Base-by-base conservation (phyloP, 2,113 vertebrate species). In the Podarcis raffonei region DNA sequence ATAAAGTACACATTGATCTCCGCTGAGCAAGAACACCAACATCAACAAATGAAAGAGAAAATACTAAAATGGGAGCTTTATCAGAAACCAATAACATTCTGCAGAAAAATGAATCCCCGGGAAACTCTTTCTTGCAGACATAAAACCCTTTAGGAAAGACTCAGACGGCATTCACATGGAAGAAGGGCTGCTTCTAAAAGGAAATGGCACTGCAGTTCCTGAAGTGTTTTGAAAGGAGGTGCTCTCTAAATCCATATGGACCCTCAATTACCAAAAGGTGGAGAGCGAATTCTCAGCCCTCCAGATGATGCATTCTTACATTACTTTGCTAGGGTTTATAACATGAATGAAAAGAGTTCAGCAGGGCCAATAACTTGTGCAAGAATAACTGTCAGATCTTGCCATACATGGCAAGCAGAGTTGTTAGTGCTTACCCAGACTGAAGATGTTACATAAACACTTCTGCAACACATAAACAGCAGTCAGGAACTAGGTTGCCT, bases 1-100 rank as follows among this genome's bases (percentile, higher is more conserved):
- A 65, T n/a, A 39, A 78, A 86, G n/a, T 65, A n/a, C 2, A 86
- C 84, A 77, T 76, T 65, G 20, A 66, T 77, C 74, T 77, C 84
- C 27, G n/a, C 27, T 77, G 59, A 77, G 59, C 84, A 77, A 66
- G 57, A 65, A n/a, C 59, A 42, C 35, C 74, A 77, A 35, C 74
- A 66, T 35, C 74, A 86, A 66, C 37, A 76, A 78, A 66, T 86
- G 65, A 66, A 78, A 78, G 74, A 42, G 37, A 86, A 77, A 76
- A 16, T 42, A 39, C 39, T 78, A 78, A 86, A 77, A 22, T 4
- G 30, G 32, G 59, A 66, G 57, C 30, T 86, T 62, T 65, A 86
- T 76, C 57, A 65, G 59, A 77, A 62, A 77, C 57, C 18, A 78
- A 23, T 86, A 78, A 77, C 65, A 77, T 66, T 48, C 59, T 77